Evolutionary conservation across 2,113 vertebrate genomes (phyloP).

Genomic region (Salvelinus alpinus): DNA sequence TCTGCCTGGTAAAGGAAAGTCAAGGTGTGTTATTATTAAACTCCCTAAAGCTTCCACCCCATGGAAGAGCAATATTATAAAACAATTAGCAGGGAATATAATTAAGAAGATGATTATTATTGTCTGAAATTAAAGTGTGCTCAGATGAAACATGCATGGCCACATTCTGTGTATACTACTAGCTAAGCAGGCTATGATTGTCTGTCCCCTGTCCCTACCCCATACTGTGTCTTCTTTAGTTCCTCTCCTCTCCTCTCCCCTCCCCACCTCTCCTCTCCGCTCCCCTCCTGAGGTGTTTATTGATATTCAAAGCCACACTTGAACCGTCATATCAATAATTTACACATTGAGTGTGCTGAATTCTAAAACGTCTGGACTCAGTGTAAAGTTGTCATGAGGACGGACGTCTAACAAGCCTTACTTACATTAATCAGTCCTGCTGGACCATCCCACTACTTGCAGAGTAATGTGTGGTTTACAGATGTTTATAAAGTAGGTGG

Average conservation of each 20-base stretch:
- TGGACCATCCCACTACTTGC: not conserved
- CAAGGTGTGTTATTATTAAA: conserved; percentile 37
- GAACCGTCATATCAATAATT: conserved; percentile 68
- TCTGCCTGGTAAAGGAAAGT: conserved; percentile 29
- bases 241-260: not conserved
- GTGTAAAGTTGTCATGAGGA: not conserved
- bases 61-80: conserved; percentile 24
- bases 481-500: not conserved
- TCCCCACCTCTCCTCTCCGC: not conserved
- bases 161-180: too few relatives aligned
- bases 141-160: not conserved
- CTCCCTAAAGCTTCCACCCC: conserved; percentile 43
- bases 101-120: conserved; percentile 32
- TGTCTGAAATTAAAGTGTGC: conserved; percentile 15
- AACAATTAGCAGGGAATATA: conserved; percentile 46
- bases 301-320: conserved; percentile 52
- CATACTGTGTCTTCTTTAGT: not conserved
- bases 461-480: not conserved
- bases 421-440: not conserved
- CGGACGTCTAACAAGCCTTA: not conserved
- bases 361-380: conserved; percentile 38
- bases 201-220: too few relatives aligned
- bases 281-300: conserved; percentile 47
- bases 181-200: not conserved
- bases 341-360: conserved; percentile 32